These are phyloP conservation scores for Bolborhynchus lineola DNA, from an alignment of 2,113 vertebrate genomes.

Conservation along the genomic window DNA sequence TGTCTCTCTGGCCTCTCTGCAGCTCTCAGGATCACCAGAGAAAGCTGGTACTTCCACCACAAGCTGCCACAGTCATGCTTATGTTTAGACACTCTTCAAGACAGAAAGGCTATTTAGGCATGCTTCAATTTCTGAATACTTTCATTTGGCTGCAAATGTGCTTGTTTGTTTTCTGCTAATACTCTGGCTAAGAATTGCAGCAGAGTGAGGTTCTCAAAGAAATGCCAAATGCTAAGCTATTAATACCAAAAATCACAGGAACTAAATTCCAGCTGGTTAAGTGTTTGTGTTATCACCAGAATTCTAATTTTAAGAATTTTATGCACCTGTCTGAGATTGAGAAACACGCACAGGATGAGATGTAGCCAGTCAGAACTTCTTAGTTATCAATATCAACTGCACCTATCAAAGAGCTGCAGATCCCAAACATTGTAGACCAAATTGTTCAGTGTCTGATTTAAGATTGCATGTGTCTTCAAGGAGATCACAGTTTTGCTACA, in stretches of 20 bases:
- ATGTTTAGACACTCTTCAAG: background rate
- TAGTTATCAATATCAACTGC: background rate
- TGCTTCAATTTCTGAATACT: background rate
- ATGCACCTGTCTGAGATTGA: background rate
- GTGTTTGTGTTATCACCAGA: background rate
- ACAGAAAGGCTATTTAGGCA: background rate
- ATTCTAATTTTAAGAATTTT: conserved; percentile 20
- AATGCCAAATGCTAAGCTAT: conserved; percentile 23
- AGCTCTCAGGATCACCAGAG: background rate
- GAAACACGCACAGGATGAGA: background rate
- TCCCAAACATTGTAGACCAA: background rate
- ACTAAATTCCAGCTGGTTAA: conserved; percentile 1
- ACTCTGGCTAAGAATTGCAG: background rate
- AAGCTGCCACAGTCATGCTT: background rate
- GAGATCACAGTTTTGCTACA: background rate
- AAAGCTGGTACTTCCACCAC: background rate
- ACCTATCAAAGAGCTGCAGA: background rate
- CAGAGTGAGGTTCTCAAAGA: background rate
- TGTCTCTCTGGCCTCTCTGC: background rate
- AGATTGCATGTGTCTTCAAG: background rate
- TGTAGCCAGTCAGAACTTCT: background rate
- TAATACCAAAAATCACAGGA: conserved; percentile 36
- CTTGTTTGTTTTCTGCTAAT: conserved; percentile 41
- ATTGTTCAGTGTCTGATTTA: background rate
- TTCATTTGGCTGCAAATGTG: background rate